These are phyloP conservation scores for Stichodactyla mertensii DNA, from an alignment of 64 coral and sea anemone species.

Conservation along the genomic window DNA sequence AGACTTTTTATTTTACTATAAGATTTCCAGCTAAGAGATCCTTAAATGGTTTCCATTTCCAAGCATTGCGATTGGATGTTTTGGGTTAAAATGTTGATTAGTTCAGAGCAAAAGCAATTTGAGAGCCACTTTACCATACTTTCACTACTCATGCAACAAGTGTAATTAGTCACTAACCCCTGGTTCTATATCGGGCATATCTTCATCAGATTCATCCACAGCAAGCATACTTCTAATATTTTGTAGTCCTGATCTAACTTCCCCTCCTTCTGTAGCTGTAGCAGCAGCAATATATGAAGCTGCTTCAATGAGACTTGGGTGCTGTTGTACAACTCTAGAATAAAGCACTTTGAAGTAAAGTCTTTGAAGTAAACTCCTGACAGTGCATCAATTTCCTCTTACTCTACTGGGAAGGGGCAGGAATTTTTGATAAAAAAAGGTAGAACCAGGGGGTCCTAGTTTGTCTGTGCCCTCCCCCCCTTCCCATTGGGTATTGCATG, in stretches of 20 bases:
- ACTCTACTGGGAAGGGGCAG: no score
- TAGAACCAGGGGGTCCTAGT: no score
- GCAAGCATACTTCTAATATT: slow-evolving; percentile 2
- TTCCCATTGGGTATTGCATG: no score
- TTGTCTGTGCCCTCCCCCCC: no score
- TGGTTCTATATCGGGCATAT: slow-evolving; percentile 69
- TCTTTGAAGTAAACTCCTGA: neutral
- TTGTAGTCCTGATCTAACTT: slow-evolving; percentile 9
- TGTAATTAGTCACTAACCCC: slow-evolving; percentile 47
- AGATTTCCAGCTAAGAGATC: no score
- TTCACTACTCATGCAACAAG: neutral
- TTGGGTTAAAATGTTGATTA: no score
- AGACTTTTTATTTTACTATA: no score
- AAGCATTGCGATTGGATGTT: no score
- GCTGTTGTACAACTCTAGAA: slow-evolving; percentile 67
- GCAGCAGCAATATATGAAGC: slow-evolving; percentile 90
- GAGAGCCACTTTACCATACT: no score
- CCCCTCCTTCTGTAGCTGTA: slow-evolving; percentile 22
- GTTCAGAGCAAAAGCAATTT: neutral
- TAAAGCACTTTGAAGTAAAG: neutral
- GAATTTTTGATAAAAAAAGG: no score
- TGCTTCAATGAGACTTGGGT: slow-evolving; percentile 81
- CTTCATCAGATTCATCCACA: slow-evolving; percentile 72
- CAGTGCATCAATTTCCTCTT: no score
- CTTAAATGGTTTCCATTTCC: no score